Conservation (phyloP, 2,113 vertebrate species). For the Boulengeromyrus knoepffleri region DNA sequence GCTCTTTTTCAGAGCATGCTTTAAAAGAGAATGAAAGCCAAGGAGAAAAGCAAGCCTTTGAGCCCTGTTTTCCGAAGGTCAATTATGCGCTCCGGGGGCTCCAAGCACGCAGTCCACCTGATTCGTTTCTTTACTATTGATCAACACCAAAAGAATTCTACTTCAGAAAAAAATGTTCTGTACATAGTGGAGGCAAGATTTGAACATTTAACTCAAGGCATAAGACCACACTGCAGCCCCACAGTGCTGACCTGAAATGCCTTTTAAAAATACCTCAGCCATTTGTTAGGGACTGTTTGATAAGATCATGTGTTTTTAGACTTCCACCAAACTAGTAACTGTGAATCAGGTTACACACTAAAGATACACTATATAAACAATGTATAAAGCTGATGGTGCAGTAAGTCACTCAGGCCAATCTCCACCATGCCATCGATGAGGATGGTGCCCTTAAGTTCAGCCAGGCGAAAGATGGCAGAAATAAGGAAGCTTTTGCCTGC, state of each 20-base stretch:
- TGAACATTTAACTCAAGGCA: no score
- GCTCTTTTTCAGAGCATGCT: constrained; percentile 54
- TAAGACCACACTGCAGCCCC: no score
- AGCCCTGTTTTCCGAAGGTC: constrained; percentile 48
- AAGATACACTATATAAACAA: not conserved
- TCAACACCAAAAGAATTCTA: no score
- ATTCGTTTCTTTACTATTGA: no score
- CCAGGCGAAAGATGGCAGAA: constrained; percentile 84
- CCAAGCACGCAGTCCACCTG: no score
- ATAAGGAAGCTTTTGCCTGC: constrained; percentile 92
- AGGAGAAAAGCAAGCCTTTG: constrained; percentile 35
- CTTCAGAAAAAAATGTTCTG: no score
- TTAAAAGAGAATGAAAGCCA: constrained; percentile 51
- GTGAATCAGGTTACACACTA: not conserved
- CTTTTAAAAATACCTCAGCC: not conserved
- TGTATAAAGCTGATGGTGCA: not conserved
- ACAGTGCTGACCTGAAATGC: no score
- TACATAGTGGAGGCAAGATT: no score
- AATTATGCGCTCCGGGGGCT: constrained; percentile 6
- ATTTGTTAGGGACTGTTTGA: not conserved
- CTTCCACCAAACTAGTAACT: no score
- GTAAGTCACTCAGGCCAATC: constrained; percentile 79
- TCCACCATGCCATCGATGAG: constrained; percentile 75
- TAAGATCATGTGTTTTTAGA: not conserved
- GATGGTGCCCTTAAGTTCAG: constrained; percentile 84